These are phyloP conservation scores for Cylas formicarius DNA, from an alignment of 1,140 invertebrate species.

Conservation along the genomic window DNA sequence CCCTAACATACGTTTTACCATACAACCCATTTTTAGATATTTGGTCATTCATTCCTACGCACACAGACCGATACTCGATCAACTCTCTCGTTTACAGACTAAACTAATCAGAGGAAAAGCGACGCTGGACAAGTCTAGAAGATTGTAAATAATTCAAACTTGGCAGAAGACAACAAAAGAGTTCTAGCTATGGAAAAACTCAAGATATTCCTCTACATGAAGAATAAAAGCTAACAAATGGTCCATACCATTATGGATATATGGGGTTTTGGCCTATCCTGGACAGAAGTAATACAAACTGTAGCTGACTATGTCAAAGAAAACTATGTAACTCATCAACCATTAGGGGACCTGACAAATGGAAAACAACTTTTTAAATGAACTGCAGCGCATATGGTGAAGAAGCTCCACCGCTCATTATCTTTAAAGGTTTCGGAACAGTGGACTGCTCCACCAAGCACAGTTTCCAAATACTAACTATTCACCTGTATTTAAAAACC, in stretches of 20 bases:
- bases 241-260: background rate
- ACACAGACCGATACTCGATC: no score
- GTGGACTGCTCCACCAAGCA: slow-evolving; percentile 14
- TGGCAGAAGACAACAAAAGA: slow-evolving; percentile 30
- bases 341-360: background rate
- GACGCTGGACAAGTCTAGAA: no score
- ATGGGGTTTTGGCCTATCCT: background rate
- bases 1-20: no score
- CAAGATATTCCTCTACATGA: background rate
- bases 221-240: background rate
- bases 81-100: no score
- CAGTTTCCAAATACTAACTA: slow-evolving; percentile 29
- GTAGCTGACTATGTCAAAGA: background rate
- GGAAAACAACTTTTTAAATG: slow-evolving; percentile 21
- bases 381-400: slow-evolving; percentile 31
- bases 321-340: background rate
- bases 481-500: slow-evolving; percentile 9
- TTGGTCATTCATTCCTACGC: no score
- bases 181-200: background rate
- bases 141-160: no score
- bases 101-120: no score
- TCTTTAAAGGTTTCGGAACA: slow-evolving; percentile 29
- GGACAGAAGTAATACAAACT: background rate
- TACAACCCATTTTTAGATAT: no score
- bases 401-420: slow-evolving; percentile 35